phyloP scores from a whole-genome alignment of 1,140 invertebrate species.

The Bombus confusus region DNA sequence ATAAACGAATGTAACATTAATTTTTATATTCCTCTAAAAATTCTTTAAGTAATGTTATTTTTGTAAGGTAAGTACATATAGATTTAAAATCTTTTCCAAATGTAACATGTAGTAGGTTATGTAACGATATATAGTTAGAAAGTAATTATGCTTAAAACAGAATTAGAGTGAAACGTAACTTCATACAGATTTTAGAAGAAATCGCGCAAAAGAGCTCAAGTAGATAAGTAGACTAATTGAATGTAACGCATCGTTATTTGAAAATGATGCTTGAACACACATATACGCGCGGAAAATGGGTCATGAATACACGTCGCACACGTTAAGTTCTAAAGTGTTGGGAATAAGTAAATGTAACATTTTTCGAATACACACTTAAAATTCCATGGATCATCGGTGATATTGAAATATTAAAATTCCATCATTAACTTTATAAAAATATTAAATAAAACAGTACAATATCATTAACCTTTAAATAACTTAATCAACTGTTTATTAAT shows the following conservation, averaged over 20 bases:
- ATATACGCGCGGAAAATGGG: background rate
- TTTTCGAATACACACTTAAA: background rate
- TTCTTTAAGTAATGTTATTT: background rate
- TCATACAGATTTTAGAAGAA: background rate
- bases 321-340: constrained; percentile 17
- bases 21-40: background rate
- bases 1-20: background rate
- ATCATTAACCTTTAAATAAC: background rate
- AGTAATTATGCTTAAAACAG: background rate
- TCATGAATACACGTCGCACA: background rate
- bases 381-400: background rate
- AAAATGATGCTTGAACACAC: background rate
- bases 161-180: background rate
- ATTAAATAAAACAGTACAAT: background rate
- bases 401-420: background rate
- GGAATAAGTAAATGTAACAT: background rate
- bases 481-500: background rate
- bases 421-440: background rate
- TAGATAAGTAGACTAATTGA: background rate
- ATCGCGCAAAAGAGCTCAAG: background rate
- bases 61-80: background rate
- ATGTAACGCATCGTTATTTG: background rate
- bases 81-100: background rate
- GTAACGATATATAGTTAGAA: background rate
- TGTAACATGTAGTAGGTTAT: background rate